phyloP scores from a whole-genome alignment of 2,888 invertebrate species.

The Timandra comae region DNA sequence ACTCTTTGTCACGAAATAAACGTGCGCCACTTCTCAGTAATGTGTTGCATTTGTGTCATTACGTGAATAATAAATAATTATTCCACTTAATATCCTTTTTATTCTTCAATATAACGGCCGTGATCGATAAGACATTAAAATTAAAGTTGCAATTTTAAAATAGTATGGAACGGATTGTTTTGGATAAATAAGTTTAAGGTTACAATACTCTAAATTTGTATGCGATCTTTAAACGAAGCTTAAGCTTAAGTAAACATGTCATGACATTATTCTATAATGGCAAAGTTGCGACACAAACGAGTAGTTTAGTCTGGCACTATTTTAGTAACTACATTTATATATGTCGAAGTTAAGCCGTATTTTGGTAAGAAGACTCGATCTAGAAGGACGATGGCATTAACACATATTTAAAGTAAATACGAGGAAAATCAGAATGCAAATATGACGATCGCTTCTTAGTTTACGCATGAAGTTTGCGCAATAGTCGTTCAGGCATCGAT shows the following conservation, averaged over 20 bases:
- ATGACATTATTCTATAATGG: constrained; percentile 8
- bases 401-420: constrained; percentile 50
- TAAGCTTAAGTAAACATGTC: constrained; percentile 5
- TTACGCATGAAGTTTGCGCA: constrained; percentile 46
- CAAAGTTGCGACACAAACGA: constrained; percentile 9
- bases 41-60: too few relatives aligned
- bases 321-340: constrained; percentile 2
- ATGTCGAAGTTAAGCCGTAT: not conserved
- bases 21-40: constrained; percentile 23
- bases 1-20: constrained; percentile 52
- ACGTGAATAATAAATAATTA: too few relatives aligned
- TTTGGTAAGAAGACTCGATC: not conserved
- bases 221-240: constrained; percentile 2
- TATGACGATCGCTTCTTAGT: constrained; percentile 30
- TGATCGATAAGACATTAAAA: too few relatives aligned
- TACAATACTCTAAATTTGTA: constrained; percentile 5
- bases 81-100: too few relatives aligned
- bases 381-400: constrained; percentile 48
- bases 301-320: not conserved
- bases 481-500: constrained; percentile 51
- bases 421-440: constrained; percentile 51
- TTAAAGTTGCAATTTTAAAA: too few relatives aligned
- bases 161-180: too few relatives aligned
- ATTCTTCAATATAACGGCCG: too few relatives aligned
- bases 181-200: too few relatives aligned